Conservation (phyloP, 35 echinoderm and acorn worm genomes). For the Apostichopus parvimensis region DNA sequence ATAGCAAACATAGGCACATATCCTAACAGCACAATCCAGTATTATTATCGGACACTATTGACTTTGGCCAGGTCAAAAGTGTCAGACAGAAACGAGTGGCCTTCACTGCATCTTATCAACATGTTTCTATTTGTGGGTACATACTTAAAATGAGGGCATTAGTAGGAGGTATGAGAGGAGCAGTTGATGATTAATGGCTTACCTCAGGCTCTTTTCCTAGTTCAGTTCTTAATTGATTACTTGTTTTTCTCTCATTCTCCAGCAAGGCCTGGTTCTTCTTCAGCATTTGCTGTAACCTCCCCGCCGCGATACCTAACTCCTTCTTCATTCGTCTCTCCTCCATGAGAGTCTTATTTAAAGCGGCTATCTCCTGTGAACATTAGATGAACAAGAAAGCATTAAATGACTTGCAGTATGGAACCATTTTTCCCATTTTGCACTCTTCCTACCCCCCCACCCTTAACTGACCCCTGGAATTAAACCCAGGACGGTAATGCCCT, state of each 20-base stretch:
- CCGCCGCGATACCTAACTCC: conserved; percentile 81
- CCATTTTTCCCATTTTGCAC: neutral
- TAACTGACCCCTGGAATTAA: neutral
- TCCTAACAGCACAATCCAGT: no score
- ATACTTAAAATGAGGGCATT: no score
- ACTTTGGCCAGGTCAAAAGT: no score
- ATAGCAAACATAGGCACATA: no score
- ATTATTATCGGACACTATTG: no score
- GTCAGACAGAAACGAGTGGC: no score
- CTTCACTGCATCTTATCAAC: no score
- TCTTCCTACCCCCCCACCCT: no score
- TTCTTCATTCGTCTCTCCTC: conserved; percentile 80
- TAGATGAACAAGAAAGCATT: neutral
- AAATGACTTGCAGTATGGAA: neutral
- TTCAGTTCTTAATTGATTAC: conserved; percentile 65
- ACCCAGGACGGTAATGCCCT: no score
- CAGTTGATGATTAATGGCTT: conserved; percentile 1
- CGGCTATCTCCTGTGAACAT: neutral
- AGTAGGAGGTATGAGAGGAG: neutral
- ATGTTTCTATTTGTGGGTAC: no score
- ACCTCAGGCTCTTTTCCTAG: conserved; percentile 63
- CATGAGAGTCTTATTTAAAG: conserved; percentile 51
- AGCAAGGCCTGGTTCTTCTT: conserved; percentile 83
- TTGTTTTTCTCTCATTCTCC: conserved; percentile 64
- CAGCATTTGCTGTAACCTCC: conserved; percentile 81